Base-by-base conservation (phyloP, 2,888 invertebrate genomes). In the Prosapia bicincta region DNA sequence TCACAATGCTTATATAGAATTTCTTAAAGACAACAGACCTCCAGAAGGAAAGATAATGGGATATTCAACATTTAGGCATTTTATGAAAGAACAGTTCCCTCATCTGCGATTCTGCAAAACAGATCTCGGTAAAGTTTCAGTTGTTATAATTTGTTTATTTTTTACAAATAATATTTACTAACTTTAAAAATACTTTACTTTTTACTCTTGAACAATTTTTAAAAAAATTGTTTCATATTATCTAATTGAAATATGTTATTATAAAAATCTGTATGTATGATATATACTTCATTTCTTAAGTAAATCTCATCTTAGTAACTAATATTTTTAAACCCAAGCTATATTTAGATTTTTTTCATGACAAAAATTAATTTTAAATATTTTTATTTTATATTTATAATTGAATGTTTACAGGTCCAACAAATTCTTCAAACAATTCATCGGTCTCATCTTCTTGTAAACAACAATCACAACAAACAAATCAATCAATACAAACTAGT, bases 1-100 rank as follows among this genome's bases (percentile, higher is more conserved):
- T 43, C 93, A 93, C 80, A 91, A 92, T 81, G 90, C 90, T 66
- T 93, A 93, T 83, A 90, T 90, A 82, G 90, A 92, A 81, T 92
- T 91, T 82, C 92, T 92, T 78, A 90, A 90, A 83, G 89, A 90
- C 79, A 84, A 90, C 72, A 91, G 91, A 81, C 91, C 79, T 6
- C 76, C 91, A 0, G 89, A 90, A 73, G 89, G 91, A 15, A 93
- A 93, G 84, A 85, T 92, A 20, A 92, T 93, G 92, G 93, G 93
- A 0, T 93, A 93, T 82, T 92, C 93, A 0, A 93, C 93, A 10
- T 93, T 93, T 85, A 87, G 93, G 78, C 90, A 92, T 81, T 93
- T 93, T 82, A 91, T 93, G 90, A 93, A 92, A 83, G 92, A 92
- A 81, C 93, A 93, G 83, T 93, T 93, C 84, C 92, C 93, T 0